Evolutionary conservation across 1,140 invertebrate genomes (phyloP).

Genomic region (Platyscapa corneri): DNA sequence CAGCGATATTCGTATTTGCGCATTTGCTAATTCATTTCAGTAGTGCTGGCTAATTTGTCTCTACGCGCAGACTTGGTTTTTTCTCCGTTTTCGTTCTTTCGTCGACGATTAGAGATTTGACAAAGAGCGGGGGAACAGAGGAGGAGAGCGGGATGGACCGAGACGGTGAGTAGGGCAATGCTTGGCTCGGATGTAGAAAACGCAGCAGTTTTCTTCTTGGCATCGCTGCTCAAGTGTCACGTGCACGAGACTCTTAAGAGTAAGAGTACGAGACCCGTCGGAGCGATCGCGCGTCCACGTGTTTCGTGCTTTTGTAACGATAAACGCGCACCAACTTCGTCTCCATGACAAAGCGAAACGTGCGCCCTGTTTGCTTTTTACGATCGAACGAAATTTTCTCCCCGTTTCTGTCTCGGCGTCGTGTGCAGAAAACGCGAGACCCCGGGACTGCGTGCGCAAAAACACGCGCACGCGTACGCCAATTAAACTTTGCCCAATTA

Average conservation of each 20-base stretch:
- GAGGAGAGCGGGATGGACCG: background rate
- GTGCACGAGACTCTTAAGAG: constrained; percentile 4
- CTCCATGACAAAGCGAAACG: constrained; percentile 31
- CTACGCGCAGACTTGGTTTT: too few species aligned
- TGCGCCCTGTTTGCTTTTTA: background rate
- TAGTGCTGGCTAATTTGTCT: too few species aligned
- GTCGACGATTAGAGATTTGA: background rate
- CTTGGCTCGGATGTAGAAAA: constrained; percentile 10
- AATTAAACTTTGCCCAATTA: background rate
- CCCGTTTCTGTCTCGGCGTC: background rate
- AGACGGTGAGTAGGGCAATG: constrained; percentile 21
- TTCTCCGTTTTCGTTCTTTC: too few species aligned
- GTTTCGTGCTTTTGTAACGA: constrained; percentile 13
- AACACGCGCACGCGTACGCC: too few species aligned
- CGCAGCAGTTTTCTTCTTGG: constrained; percentile 45
- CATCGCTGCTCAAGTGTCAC: constrained; percentile 28
- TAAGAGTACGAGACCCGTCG: background rate
- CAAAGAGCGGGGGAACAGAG: background rate
- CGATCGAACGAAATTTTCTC: background rate
- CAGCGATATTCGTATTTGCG: too few species aligned
- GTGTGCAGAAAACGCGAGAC: background rate
- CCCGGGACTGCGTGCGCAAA: too few species aligned
- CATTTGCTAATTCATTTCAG: too few species aligned
- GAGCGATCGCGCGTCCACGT: constrained; percentile 26
- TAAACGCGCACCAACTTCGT: background rate